phyloP scores from a whole-genome alignment of 2,888 invertebrate genomes.

The Hyposoter didymator region DNA sequence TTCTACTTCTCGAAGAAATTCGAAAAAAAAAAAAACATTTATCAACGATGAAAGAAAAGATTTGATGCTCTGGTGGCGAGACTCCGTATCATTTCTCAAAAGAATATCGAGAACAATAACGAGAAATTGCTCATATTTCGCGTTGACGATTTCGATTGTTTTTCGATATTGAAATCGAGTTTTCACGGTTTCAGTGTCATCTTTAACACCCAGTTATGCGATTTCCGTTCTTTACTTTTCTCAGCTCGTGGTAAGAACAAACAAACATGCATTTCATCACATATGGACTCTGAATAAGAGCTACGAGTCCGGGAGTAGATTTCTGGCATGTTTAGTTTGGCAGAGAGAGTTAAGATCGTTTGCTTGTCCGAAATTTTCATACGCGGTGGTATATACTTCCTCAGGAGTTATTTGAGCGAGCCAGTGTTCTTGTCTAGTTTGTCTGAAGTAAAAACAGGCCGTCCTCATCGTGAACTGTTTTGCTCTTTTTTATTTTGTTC shows the following conservation, averaged over 20 bases:
- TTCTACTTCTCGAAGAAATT: no score
- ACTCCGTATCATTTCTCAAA: not conserved
- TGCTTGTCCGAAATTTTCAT: slow-evolving; percentile 36
- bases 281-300: slow-evolving; percentile 1
- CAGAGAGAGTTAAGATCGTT: slow-evolving; percentile 57
- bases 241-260: not conserved
- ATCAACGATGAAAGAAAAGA: no score
- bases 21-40: no score
- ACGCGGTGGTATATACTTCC: slow-evolving; percentile 34
- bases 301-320: not conserved
- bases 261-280: slow-evolving; percentile 33
- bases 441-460: slow-evolving; percentile 14
- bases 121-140: not conserved
- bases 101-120: not conserved
- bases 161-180: not conserved
- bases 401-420: slow-evolving; percentile 13
- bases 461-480: slow-evolving; percentile 35
- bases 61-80: no score
- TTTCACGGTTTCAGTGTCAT: not conserved
- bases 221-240: not conserved
- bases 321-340: slow-evolving; percentile 53
- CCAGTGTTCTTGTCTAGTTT: slow-evolving; percentile 31
- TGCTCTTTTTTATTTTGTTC: not conserved
- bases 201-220: not conserved
- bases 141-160: not conserved